These are phyloP conservation scores for Galeopterus variegatus DNA, from an alignment of 2,113 vertebrate genomes.

Conservation along the genomic window DNA sequence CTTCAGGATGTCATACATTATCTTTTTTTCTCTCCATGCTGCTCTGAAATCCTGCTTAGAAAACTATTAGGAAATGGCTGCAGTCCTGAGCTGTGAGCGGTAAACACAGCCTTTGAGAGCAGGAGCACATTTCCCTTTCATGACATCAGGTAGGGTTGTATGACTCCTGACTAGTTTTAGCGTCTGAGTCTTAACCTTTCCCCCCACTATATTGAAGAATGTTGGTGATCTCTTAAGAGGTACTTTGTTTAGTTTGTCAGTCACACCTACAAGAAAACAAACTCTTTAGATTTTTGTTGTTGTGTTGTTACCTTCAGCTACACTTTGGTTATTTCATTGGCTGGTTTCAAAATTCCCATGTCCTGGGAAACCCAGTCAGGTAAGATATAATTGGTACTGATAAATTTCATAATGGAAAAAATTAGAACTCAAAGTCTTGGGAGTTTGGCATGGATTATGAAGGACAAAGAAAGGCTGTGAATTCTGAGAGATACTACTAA, in stretches of 20 bases:
- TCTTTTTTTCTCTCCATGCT: slow-evolving; percentile 83
- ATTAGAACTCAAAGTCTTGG: slow-evolving; percentile 37
- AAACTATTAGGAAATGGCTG: slow-evolving; percentile 84
- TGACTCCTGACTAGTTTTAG: slow-evolving; percentile 77
- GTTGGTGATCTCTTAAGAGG: slow-evolving; percentile 76
- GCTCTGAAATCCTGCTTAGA: slow-evolving; percentile 85
- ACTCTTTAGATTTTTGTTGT: neutral
- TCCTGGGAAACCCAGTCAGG: slow-evolving; percentile 20
- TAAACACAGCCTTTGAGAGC: slow-evolving; percentile 84
- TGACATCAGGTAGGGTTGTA: slow-evolving; percentile 80
- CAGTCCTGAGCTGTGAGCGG: slow-evolving; percentile 81
- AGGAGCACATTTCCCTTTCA: slow-evolving; percentile 82
- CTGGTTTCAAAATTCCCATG: slow-evolving; percentile 62
- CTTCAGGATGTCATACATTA: slow-evolving; percentile 80
- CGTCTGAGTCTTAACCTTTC: slow-evolving; percentile 68
- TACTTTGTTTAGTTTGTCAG: slow-evolving; percentile 69
- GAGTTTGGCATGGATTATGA: slow-evolving; percentile 47
- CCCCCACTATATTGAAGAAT: slow-evolving; percentile 76
- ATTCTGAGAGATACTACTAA: slow-evolving; percentile 53
- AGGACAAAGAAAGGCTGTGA: slow-evolving; percentile 52
- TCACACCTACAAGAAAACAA: slow-evolving; percentile 17
- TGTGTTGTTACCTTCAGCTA: slow-evolving; percentile 41
- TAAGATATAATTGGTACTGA: slow-evolving; percentile 56
- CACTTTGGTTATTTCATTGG: slow-evolving; percentile 53
- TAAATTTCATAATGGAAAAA: slow-evolving; percentile 65